Percentiles rank a stretch among this genome's conserved stretches.
phyloP scores from a whole-genome alignment of 2,888 invertebrate species.

The Eudasyphora cyanicolor region DNA sequence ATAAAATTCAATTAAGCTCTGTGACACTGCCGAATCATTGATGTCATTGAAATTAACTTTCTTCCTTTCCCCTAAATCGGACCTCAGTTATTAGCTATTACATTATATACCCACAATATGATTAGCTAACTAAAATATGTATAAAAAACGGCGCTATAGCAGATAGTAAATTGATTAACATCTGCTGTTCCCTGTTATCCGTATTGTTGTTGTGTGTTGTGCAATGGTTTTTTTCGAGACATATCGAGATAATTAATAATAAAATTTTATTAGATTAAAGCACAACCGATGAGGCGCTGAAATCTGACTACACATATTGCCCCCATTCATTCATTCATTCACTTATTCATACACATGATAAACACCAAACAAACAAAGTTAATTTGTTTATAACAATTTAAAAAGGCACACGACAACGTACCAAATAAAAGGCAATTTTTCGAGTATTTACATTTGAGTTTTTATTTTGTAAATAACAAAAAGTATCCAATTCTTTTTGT shows the following conservation, averaged over 20 bases:
- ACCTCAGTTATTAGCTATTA: background rate
- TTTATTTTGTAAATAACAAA: background rate
- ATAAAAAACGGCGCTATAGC: background rate
- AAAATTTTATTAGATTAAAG: slow-evolving; percentile 27
- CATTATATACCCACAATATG: background rate
- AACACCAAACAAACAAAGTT: background rate
- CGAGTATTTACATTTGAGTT: background rate
- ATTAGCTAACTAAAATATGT: background rate
- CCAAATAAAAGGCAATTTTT: slow-evolving; percentile 10
- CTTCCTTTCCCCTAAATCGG: background rate
- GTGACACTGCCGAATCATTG: too few relatives aligned
- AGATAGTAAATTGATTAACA: slow-evolving; percentile 29
- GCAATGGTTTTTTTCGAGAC: background rate
- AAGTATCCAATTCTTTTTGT: slow-evolving; percentile 13
- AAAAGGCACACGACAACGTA: slow-evolving; percentile 19
- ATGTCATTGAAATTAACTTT: too few relatives aligned
- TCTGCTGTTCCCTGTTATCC: background rate
- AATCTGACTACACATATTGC: background rate
- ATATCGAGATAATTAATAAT: background rate
- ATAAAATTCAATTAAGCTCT: too few relatives aligned
- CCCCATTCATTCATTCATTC: too few relatives aligned
- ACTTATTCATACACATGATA: background rate
- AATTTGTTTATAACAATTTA: slow-evolving; percentile 17
- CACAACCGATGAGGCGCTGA: background rate
- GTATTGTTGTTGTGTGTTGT: background rate